These are phyloP conservation scores for Polylopha cassiicola DNA, from an alignment of 2,888 invertebrate species.

Conservation along the genomic window DNA sequence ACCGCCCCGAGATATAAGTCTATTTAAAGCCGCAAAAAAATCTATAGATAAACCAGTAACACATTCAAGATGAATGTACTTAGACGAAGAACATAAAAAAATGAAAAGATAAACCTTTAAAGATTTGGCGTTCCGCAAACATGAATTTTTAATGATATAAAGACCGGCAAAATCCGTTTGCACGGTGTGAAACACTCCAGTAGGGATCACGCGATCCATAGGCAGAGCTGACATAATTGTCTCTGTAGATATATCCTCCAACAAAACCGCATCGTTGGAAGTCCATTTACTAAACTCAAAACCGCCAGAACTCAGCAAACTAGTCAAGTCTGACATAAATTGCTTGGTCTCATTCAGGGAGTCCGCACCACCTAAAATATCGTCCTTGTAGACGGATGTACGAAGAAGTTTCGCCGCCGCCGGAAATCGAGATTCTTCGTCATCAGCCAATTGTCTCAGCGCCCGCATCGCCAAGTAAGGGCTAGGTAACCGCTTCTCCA, in stretches of 20 bases:
- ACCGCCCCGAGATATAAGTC: neutral
- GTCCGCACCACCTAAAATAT: neutral
- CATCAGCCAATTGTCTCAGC: neutral
- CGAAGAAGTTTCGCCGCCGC: neutral
- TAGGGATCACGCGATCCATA: slow-evolving; percentile 1
- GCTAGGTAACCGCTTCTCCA: slow-evolving; percentile 5
- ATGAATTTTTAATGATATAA: neutral
- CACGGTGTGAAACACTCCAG: slow-evolving; percentile 8
- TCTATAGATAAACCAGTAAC: neutral
- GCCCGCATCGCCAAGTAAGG: slow-evolving; percentile 1
- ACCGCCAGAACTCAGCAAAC: slow-evolving; percentile 1
- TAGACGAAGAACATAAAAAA: slow-evolving; percentile 4
- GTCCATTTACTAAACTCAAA: slow-evolving; percentile 6
- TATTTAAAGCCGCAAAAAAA: neutral
- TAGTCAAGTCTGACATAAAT: neutral
- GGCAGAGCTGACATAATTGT: slow-evolving; percentile 2
- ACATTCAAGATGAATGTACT: neutral
- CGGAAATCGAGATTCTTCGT: slow-evolving; percentile 1
- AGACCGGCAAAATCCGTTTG: slow-evolving; percentile 9
- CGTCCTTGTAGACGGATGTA: neutral
- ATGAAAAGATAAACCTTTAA: slow-evolving; percentile 3
- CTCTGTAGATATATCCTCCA: slow-evolving; percentile 1
- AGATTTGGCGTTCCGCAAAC: neutral
- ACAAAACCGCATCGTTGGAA: neutral
- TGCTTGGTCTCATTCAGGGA: neutral